Evolutionary conservation across 1,140 invertebrate genomes (phyloP), one percentile per base, ranked within the genome.

Genomic region (Drosophila persimilis): DNA sequence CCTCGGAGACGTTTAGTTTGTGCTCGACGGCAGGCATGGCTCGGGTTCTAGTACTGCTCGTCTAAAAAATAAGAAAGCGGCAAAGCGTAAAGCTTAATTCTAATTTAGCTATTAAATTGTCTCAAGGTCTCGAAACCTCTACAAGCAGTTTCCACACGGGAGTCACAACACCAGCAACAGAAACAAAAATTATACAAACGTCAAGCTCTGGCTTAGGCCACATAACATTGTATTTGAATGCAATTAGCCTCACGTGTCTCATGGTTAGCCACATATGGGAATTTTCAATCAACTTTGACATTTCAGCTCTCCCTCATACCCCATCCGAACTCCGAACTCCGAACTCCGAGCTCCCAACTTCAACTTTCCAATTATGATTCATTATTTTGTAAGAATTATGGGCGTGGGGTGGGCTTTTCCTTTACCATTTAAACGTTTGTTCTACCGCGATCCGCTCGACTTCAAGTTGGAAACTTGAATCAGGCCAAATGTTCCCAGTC

Each of bases 1-100:
- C 84, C 26, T 88, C 83, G 11, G 70, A 66, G 17, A 88, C 35
- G 26, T 88, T 81, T 24, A 90, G 29, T 51, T 78, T 90, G 24
- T 83, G 84, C 66, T 89, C 79, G 41, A 90, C 77, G 26, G 88
- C 44, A 5, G 89, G 88, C 88, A 90, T 90, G 29, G 52, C 86
- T 44, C 64, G 65, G 17, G 51, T 6, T 26, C 15, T 35, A 39
- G 31, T 73, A 35, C 13, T 35, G 61, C 50, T 64, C 39, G 71
- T 73, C 86, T 80, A 13, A 24, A 50, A 65, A 57, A 46, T 45
- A 39, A 11, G 39, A 39, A 31, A 9, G 35, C 46, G 17, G 56
- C 24, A 31, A 26, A 26, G 0, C 4, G n/a, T 51, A 44, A 26
- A 3, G 43, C 20, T 43, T 73, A 31, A 22, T 46, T 65, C 29